A percentile compares a stretch with the other conserved stretches of the same genome.
phyloP scores from a whole-genome alignment of 2,888 invertebrate genomes.

The Nineta flava region DNA sequence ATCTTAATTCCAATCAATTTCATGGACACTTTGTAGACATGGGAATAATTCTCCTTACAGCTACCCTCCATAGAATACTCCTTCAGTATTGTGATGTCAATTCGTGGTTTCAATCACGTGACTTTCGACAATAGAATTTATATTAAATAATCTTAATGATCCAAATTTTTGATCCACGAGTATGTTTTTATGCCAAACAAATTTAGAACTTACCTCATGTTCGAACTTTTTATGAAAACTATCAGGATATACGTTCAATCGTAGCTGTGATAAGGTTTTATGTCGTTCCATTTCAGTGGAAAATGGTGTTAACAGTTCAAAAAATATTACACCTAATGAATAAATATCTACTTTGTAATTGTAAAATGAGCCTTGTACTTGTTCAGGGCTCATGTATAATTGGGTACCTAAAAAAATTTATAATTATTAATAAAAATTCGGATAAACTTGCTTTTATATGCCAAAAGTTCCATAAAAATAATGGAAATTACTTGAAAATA shows the following conservation, averaged over 20 bases:
- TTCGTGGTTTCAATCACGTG: too few relatives aligned
- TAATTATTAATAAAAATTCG: background rate
- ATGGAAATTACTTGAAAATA: too few relatives aligned
- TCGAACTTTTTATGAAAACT: conserved; percentile 47
- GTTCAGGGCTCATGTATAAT: conserved; percentile 97
- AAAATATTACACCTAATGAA: conserved; percentile 83
- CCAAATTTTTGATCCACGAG: background rate
- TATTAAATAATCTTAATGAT: background rate
- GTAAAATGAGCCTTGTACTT: conserved; percentile 56
- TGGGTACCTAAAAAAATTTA: conserved; percentile 52
- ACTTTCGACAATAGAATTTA: conserved; percentile 7
- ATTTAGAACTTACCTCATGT: conserved; percentile 50
- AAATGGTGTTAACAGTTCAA: conserved; percentile 84
- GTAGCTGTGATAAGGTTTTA: conserved; percentile 43
- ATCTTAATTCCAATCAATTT: too few relatives aligned
- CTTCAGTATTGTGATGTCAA: too few relatives aligned
- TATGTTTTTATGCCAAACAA: too few relatives aligned
- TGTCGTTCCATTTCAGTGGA: conserved; percentile 81
- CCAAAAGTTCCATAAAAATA: too few relatives aligned
- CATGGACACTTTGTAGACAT: too few relatives aligned
- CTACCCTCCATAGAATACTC: too few relatives aligned
- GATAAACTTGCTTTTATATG: background rate
- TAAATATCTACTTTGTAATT: conserved; percentile 91
- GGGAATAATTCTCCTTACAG: too few relatives aligned
- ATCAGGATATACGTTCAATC: conserved; percentile 50